A percentile compares a stretch with the other conserved stretches of the same genome.
These are phyloP conservation scores for Lamellibrachia columna DNA, from an alignment of 2,888 invertebrate species.

Conservation along the genomic window DNA sequence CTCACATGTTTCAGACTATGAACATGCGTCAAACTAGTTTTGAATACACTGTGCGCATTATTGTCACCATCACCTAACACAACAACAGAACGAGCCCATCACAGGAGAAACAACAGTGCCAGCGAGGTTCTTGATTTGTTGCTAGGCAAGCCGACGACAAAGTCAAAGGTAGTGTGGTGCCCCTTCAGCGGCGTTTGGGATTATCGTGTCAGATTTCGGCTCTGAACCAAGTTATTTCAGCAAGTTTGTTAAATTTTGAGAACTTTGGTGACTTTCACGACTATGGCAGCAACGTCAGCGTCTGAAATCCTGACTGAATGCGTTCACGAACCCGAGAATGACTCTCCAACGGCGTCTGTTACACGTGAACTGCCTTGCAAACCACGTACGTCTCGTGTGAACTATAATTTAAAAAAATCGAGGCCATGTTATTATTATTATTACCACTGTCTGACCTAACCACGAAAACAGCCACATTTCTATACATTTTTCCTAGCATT, in stretches of 20 bases:
- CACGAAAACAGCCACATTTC: no score
- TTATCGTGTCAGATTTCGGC: neutral
- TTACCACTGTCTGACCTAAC: no score
- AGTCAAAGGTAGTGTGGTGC: neutral
- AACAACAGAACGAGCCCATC: neutral
- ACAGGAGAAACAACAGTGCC: neutral
- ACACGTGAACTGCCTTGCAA: conserved; percentile 23
- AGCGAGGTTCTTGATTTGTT: neutral
- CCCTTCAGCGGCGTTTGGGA: neutral
- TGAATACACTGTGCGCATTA: neutral
- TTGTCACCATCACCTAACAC: neutral
- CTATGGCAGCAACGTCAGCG: neutral
- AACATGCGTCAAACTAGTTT: neutral
- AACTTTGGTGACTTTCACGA: neutral
- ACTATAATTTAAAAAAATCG: no score
- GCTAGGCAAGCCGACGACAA: conserved; percentile 6
- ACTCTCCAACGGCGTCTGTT: conserved; percentile 24
- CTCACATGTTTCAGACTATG: neutral
- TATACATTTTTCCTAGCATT: no score
- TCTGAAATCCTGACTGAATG: neutral
- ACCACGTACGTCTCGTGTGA: conserved; percentile 21
- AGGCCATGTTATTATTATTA: no score
- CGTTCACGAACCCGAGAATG: conserved; percentile 18
- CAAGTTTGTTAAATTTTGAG: neutral
- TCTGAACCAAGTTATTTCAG: neutral